Evolutionary conservation across 2,888 invertebrate species (phyloP).

Genomic region (Neelides folsomi): DNA sequence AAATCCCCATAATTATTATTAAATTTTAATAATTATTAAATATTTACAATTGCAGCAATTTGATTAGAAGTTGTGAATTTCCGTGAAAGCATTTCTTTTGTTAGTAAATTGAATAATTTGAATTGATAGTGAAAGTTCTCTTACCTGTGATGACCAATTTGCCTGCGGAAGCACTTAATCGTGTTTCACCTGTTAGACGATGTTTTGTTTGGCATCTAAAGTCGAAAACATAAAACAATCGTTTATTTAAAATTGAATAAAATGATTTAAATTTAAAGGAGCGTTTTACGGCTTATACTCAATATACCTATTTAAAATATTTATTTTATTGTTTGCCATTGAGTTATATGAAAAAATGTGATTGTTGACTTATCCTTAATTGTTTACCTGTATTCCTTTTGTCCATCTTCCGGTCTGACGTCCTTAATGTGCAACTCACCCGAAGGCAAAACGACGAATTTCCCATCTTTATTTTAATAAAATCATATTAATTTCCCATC

Average conservation of each 20-base stretch:
- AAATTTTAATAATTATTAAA: too few species aligned
- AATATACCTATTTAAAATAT: neutral
- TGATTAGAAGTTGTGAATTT: slow-evolving; percentile 7
- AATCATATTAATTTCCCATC: neutral
- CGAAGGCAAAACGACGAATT: slow-evolving; percentile 84
- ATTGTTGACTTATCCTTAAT: neutral
- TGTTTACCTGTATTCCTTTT: slow-evolving; percentile 57
- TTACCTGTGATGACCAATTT: slow-evolving; percentile 89
- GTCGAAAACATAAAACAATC: neutral
- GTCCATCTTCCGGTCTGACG: slow-evolving; percentile 86
- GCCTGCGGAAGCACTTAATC: slow-evolving; percentile 84
- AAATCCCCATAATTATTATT: too few species aligned
- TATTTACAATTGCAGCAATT: slow-evolving; percentile 5
- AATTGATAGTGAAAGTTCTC: slow-evolving; percentile 38
- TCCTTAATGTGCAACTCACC: slow-evolving; percentile 91
- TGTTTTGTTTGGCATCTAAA: slow-evolving; percentile 76
- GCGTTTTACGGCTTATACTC: too few species aligned
- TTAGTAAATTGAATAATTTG: neutral
- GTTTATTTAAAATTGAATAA: neutral
- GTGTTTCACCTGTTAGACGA: slow-evolving; percentile 79
- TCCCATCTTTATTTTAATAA: slow-evolving; percentile 56
- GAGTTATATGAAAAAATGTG: neutral
- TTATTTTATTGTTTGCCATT: neutral
- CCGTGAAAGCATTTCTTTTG: slow-evolving; percentile 3
- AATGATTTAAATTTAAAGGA: too few species aligned